A percentile compares a stretch with the other conserved stretches of the same genome.
Conservation (phyloP, 1,140 invertebrate genomes). For the Campodea augens region DNA sequence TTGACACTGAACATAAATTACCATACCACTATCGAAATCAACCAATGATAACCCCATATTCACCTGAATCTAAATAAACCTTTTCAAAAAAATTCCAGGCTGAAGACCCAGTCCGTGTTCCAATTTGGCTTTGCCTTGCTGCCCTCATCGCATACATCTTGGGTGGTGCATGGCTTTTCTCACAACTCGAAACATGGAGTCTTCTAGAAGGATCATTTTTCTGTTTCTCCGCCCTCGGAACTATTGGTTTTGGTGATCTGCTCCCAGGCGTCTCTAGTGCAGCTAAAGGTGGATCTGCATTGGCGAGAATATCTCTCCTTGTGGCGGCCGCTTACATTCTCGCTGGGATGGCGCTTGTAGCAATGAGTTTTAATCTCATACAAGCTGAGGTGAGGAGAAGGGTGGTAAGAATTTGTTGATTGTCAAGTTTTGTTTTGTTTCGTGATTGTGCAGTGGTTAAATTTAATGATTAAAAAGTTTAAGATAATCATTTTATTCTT, state of each 20-base stretch:
- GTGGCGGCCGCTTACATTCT: conserved; percentile 72
- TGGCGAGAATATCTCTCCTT: conserved; percentile 56
- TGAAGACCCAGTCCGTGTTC: conserved; percentile 51
- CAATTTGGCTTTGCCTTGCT: conserved; percentile 70
- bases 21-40: no score
- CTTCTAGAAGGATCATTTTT: conserved; percentile 84
- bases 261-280: conserved; percentile 36
- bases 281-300: no score
- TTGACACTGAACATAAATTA: no score
- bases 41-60: no score
- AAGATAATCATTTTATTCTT: no score
- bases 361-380: conserved; percentile 91
- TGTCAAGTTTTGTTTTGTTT: conserved; percentile 7
- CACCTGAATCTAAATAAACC: no score
- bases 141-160: conserved; percentile 79
- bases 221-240: conserved; percentile 78
- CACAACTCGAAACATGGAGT: conserved; percentile 73
- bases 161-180: conserved; percentile 76
- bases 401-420: conserved; percentile 26
- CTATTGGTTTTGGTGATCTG: conserved; percentile 75
- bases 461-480: no score
- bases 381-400: conserved; percentile 71
- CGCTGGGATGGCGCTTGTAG: conserved; percentile 82
- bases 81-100: no score
- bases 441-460: no score